These are phyloP conservation scores for Mohoua ochrocephala DNA, from an alignment of 2,113 vertebrate species.

Conservation along the genomic window DNA sequence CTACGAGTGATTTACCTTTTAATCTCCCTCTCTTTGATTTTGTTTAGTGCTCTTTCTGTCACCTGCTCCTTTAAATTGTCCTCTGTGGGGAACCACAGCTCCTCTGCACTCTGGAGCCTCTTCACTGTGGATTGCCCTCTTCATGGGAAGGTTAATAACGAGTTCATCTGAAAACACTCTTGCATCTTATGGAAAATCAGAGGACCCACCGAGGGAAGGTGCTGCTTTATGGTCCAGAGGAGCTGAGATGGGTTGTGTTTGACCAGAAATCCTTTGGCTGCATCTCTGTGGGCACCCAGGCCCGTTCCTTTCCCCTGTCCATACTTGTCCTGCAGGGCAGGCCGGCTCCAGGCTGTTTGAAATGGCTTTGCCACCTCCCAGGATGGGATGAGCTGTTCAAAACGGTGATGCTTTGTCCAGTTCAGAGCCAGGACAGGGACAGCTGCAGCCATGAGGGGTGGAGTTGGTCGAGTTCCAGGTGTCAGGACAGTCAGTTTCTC, in stretches of 20 bases:
- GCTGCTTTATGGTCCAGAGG: background rate
- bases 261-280: background rate
- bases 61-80: background rate
- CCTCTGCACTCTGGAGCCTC: background rate
- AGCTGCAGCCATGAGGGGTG: background rate
- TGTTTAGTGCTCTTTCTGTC: background rate
- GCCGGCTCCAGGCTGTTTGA: background rate
- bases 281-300: background rate
- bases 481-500: background rate
- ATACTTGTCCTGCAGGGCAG: background rate
- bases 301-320: accelerated
- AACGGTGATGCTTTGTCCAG: accelerated
- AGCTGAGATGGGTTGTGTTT: background rate
- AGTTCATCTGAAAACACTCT: background rate
- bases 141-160: background rate
- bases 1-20: background rate
- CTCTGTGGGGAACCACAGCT: background rate
- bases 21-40: background rate
- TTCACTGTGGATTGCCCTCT: background rate
- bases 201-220: background rate
- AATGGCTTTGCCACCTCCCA: background rate
- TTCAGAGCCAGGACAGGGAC: background rate
- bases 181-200: background rate
- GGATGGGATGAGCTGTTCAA: accelerated
- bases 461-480: background rate